Evolutionary conservation across 2,888 invertebrate species (phyloP), one percentile per base, ranked within the genome.

Genomic region (Orthosia gothica): DNA sequence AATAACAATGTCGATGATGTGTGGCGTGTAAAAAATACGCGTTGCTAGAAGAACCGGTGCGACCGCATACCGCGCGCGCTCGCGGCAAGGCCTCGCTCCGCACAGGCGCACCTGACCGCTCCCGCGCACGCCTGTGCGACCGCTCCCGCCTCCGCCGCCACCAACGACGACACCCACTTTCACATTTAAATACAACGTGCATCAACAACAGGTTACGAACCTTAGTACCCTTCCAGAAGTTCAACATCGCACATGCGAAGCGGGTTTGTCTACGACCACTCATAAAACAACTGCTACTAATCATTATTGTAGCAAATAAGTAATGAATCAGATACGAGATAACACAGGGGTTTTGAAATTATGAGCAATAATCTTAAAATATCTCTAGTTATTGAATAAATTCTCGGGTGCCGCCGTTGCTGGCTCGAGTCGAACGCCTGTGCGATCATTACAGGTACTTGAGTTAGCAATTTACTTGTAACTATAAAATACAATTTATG

Each of bases 1-100:
- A 94, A 94, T 91, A 95, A 95, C 95, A 96, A 95, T 95, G 93
- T 95, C 90, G 94, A 94, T 95, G 94, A 95, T 96, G 94, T 95
- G 95, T 95, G 93, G 93, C 86, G 89, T 94, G 94, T 95, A 95
- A 95, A 96, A 96, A 96, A 95, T 94, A 94, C 94, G 94, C 94
- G 93, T 91, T 94, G 95, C 95, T 95, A 95, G 95, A 93, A 94
- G 94, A 96, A 96, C 96, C 96, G 96, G 96, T 96, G 95, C 89
- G 94, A 96, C 96, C 94, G 94, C 96, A 96, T 96, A 93, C 96
- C 95, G 90, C 89, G 92, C 94, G 93, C 93, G 94, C 95, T 94
- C 91, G 92, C 93, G 94, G 95, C 95, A 94, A 95, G 94, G 95
- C 94, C 94, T 93, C 90, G 91, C 84, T 88, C 40, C 1, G 40